Evolutionary conservation across 2,797 vertebrate species (phyloP).

Genomic region (Anguilla pacifica): DNA sequence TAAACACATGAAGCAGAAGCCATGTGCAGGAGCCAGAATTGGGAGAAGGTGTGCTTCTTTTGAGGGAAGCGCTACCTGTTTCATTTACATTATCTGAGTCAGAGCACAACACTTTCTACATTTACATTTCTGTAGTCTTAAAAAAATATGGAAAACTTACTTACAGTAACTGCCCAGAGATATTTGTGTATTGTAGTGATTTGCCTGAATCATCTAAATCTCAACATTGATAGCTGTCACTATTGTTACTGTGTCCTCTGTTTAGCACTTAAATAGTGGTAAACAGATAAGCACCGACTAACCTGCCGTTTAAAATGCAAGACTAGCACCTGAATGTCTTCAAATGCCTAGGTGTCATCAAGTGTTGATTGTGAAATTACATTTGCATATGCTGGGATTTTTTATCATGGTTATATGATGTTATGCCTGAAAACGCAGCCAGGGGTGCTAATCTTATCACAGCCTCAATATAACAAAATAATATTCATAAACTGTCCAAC

Average conservation of each 20-base stretch:
- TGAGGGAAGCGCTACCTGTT: background rate
- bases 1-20: constrained; percentile 57
- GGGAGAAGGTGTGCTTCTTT: constrained; percentile 18
- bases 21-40: constrained; percentile 64
- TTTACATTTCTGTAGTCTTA: background rate
- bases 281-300: too few relatives aligned
- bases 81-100: background rate
- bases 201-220: background rate
- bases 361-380: background rate
- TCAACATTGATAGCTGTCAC: too few relatives aligned
- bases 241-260: too few relatives aligned
- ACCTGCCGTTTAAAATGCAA: too few relatives aligned
- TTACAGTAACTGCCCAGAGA: background rate
- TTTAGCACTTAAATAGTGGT: too few relatives aligned
- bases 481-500: background rate
- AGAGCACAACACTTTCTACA: background rate
- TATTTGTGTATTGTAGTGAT: background rate
- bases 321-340: too few relatives aligned
- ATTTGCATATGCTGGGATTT: background rate
- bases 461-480: background rate
- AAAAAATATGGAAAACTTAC: background rate
- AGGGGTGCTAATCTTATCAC: background rate
- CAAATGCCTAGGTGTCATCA: background rate
- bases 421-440: background rate
- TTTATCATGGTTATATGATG: background rate